Evolutionary conservation across 1,140 invertebrate species (phyloP), one percentile per base, ranked within the genome.

Genomic region (Danaus melanippus): DNA sequence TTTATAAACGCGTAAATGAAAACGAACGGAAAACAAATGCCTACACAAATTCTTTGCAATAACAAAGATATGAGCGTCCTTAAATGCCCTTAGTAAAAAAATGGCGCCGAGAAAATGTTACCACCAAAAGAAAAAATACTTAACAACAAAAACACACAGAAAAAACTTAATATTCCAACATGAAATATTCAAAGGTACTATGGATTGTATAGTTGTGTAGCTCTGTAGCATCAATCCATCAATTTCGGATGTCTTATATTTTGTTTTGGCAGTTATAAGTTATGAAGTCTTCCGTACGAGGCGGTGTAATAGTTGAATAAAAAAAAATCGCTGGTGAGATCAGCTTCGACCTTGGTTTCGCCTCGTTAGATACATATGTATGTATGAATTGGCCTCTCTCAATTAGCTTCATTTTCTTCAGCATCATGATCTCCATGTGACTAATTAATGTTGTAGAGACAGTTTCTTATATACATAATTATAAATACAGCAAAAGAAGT

Each of bases 281-380:
- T 45, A 46, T 44, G 60, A 47, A 12, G 42, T 51, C 66, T 52
- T 71, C 65, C 70, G n/a, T 63, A 77, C 63, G 58, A 64, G 50
- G 70, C 66, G 58, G 66, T 59, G 57, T 78, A 62, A 76, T 72
- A 76, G 60, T 70, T 58, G 56, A 64, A 61, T 71, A 69, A 66
- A 75, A 82, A 84, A 79, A 82, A 76, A 74, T 71, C 64, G 61
- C 53, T 65, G 74, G 72, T 84, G 81, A 84, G 79, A 79, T 84
- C 81, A 83, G 71, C 75, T 51, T 41, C 62, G 78, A 69, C 81
- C 81, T 84, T 84, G 76, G 67, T 48, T 64, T 53, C 60, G 62
- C 72, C 63, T 60, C 67, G 66, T 62, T 59, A 53, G 56, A 56
- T 66, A 62, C 61, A 32, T 32, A 32, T 32, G 21, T 32, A 32